Conservation (phyloP, 1,140 invertebrate species). For the Eupeodes corollae region DNA sequence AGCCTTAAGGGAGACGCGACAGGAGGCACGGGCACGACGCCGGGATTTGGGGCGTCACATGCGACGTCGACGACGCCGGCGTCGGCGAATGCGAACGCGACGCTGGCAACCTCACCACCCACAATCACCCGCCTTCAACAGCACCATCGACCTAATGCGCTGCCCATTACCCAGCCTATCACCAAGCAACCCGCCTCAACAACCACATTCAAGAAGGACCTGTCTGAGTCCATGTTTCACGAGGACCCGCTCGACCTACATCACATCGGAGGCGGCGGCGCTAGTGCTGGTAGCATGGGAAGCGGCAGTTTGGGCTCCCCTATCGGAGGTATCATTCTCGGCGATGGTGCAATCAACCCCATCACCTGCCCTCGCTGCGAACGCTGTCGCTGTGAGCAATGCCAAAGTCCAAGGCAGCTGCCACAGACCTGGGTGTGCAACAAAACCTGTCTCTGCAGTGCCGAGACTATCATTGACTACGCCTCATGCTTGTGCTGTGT, state of each 20-base stretch:
- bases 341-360: conserved; percentile 37
- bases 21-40: conserved; percentile 14
- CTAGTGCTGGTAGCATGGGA: conserved; percentile 3
- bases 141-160: conserved; percentile 4
- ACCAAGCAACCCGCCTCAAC: conserved; percentile 44
- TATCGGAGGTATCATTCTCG: conserved; percentile 17
- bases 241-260: conserved; percentile 22
- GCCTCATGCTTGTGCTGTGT: conserved; percentile 87
- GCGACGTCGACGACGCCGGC: conserved; percentile 17
- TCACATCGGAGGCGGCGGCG: conserved; percentile 8
- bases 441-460: conserved; percentile 73
- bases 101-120: conserved; percentile 4
- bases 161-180: conserved; percentile 30
- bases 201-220: conserved; percentile 43
- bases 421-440: conserved; percentile 81
- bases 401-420: conserved; percentile 67
- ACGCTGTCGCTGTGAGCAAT: conserved; percentile 75
- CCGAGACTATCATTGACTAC: conserved; percentile 75
- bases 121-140: conserved; percentile 6
- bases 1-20: conserved; percentile 18
- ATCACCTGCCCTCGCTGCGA: conserved; percentile 79
- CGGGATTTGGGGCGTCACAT: background rate
- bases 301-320: conserved; percentile 15
- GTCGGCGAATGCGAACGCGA: conserved; percentile 21
- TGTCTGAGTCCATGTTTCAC: conserved; percentile 27